Base-by-base conservation (phyloP, 1,140 invertebrate species). In the Cheumatopsyche charites region DNA sequence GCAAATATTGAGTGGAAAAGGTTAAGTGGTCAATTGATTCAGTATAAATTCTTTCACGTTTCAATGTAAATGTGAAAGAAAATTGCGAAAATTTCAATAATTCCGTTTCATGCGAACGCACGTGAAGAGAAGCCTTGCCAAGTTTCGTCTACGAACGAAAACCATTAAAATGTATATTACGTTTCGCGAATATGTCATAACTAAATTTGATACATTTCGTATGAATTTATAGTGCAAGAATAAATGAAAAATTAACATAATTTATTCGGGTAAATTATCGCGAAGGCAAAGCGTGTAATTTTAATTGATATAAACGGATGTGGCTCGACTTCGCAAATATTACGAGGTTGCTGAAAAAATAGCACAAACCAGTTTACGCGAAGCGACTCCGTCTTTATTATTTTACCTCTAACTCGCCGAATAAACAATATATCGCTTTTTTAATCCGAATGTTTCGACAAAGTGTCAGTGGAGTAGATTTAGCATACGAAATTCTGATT, bases 221-320 rank as follows among this genome's bases (percentile, higher is more conserved):
- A 9, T 36, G 9, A 36, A 36, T 36, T 36, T 17, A 17, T 52
- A 17, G 7, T 9, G 19, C 9, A 62, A 12, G 21, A 26, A 23
- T 11, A 58, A 19, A 21, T 12, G 23, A 23, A 11, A 36, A 21
- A 42, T 65, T 65, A 65, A 42, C 1, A 23, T 65, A 65, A 65
- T 65, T 19, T 65, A 65, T 65, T 65, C 62, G 17, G 19, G 36
- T 62, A 65, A 36, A 65, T 43, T n/a, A 43, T 15, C n/a, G 6
- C 11, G 47, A 26, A 65, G 62, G 62, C 15, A 36, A 23, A 15
- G 13, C 41, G 21, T 43, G n/a, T 42, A 42, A 65, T 19, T 42
- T 65, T 65, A 65, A 65, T 65, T 65, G 62, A 65, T 65, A 15
- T 15, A 65, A 42, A 41, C 29, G 15, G 62, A 26, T 62, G 19